A percentile compares a stretch with the other conserved stretches of the same genome.
Evolutionary conservation across 2,797 vertebrate genomes (phyloP).

Genomic region (Momotus momota): DNA sequence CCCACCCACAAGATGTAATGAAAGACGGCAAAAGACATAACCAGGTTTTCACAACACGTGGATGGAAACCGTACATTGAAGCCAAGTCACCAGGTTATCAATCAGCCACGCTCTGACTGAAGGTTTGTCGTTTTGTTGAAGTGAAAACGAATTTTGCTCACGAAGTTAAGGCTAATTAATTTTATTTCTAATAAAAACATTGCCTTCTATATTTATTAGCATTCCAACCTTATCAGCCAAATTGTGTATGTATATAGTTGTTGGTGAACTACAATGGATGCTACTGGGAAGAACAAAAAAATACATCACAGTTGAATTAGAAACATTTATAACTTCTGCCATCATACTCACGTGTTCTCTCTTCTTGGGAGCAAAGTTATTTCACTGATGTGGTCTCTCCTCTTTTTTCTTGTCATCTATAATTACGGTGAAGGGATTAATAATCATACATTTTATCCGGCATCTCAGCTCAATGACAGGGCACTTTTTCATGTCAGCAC

Average conservation of each 20-base stretch:
- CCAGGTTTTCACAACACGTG: neutral
- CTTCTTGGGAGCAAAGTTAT: neutral
- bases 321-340: neutral
- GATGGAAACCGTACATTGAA: neutral
- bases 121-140: neutral
- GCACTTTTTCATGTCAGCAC: slow-evolving; percentile 32
- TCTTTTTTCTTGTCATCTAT: neutral
- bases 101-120: neutral
- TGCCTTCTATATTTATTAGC: neutral
- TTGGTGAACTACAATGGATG: neutral
- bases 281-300: neutral
- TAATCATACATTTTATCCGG: slow-evolving; percentile 7
- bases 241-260: neutral
- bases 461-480: neutral
- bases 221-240: neutral
- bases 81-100: neutral
- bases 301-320: neutral
- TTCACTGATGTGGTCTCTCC: neutral
- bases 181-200: neutral
- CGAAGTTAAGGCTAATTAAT: neutral
- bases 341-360: neutral
- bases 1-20: accelerated
- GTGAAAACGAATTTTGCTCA: neutral
- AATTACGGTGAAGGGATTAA: slow-evolving; percentile 26
- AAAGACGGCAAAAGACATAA: neutral